A percentile compares a stretch with the other conserved stretches of the same genome.
Conservation (phyloP, 2,797 vertebrate species). For the Phaenicophaeus curvirostris region DNA sequence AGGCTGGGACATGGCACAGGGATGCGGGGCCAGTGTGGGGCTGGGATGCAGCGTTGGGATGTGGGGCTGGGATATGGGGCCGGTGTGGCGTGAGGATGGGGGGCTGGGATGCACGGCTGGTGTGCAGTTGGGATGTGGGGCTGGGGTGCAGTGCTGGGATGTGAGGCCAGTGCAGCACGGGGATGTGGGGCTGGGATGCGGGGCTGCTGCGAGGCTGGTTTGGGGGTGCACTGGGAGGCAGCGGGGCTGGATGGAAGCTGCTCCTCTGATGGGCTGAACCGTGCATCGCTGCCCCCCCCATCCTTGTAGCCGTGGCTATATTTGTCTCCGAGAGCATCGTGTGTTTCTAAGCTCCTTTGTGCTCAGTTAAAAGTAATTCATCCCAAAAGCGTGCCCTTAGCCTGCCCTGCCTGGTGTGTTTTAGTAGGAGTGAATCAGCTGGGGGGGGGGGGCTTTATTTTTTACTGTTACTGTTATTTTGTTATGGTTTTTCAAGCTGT, state of each 20-base stretch:
- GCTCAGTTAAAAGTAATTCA: conserved; percentile 61
- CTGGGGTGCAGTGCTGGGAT: no score
- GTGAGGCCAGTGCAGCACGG: no score
- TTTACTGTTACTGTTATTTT: not conserved
- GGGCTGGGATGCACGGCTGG: no score
- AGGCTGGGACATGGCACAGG: no score
- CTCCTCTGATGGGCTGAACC: not conserved
- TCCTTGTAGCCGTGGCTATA: conserved; percentile 28
- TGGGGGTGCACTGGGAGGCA: not conserved
- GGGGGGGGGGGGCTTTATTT: not conserved
- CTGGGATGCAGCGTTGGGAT: no score
- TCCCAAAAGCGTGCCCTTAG: not conserved
- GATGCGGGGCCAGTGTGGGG: no score
- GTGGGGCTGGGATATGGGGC: no score
- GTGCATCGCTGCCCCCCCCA: conserved; percentile 32
- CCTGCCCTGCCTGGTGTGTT: not conserved
- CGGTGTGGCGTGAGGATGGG: no score
- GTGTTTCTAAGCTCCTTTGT: conserved; percentile 48
- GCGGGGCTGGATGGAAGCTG: not conserved
- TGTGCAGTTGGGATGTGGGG: no score
- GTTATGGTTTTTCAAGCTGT: not conserved
- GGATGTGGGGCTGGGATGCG: no score
- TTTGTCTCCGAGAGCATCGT: conserved; percentile 46
- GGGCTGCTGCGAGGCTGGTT: not conserved
- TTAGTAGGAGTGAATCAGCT: not conserved